Percentiles rank a stretch among this genome's conserved stretches.
These are phyloP conservation scores for Charadrius vociferus DNA, from an alignment of 2,113 vertebrate species.

Conservation along the genomic window DNA sequence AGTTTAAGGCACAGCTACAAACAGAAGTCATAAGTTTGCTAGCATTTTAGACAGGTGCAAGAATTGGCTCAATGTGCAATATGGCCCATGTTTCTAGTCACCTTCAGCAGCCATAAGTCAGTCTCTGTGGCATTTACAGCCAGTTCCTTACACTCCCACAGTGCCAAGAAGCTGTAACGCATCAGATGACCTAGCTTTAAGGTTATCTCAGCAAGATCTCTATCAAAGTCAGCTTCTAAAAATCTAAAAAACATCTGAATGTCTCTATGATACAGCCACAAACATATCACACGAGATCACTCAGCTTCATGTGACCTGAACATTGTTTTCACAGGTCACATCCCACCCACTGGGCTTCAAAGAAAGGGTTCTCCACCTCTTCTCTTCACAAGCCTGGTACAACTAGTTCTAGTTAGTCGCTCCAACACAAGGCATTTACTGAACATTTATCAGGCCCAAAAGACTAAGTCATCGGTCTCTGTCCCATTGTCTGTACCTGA, in stretches of 20 bases:
- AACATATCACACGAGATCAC: not conserved
- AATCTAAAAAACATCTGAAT: not conserved
- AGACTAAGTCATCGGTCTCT: not conserved
- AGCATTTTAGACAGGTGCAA: not conserved
- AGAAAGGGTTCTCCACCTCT: not conserved
- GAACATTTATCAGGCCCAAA: not conserved
- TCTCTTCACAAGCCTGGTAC: not conserved
- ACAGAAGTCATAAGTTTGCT: not conserved
- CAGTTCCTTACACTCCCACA: not conserved
- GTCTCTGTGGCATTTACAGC: not conserved
- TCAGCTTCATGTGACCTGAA: not conserved
- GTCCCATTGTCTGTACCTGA: not conserved
- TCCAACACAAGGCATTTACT: not conserved
- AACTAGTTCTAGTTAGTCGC: not conserved
- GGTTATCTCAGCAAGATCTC: not conserved
- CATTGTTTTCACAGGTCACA: not conserved
- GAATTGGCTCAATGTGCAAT: not conserved
- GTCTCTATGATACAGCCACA: not conserved
- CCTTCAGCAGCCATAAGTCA: not conserved
- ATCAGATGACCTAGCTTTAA: not conserved
- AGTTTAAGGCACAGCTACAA: not conserved
- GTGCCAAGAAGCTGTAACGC: not conserved
- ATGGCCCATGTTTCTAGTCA: not conserved
- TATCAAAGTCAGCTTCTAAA: not conserved
- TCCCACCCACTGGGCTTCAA: not conserved